These are phyloP conservation scores for Fregetta grallaria DNA, from an alignment of 2,113 vertebrate genomes.

Conservation along the genomic window DNA sequence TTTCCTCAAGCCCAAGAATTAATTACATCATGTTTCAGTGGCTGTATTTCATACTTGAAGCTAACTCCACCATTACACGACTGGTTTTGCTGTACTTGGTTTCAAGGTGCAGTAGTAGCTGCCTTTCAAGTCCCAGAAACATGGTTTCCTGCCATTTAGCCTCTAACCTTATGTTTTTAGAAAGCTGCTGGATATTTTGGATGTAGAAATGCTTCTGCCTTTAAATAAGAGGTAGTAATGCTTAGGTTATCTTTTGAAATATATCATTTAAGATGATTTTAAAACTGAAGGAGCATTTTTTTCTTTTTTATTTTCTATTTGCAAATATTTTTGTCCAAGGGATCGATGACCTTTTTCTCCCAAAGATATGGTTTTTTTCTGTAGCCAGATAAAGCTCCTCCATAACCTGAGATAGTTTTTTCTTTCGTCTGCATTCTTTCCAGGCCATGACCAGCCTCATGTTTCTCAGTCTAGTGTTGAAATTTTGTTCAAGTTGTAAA, in stretches of 20 bases:
- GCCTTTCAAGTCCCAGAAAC: not conserved
- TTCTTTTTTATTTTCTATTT: not conserved
- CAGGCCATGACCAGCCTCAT: not conserved
- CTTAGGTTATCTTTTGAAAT: not conserved
- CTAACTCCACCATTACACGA: not conserved
- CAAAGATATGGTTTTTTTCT: not conserved
- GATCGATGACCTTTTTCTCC: not conserved
- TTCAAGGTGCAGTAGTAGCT: not conserved
- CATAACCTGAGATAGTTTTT: not conserved
- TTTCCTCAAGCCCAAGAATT: constrained; percentile 36
- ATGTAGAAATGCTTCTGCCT: not conserved
- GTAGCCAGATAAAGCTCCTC: not conserved
- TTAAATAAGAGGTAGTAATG: not conserved
- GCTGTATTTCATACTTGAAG: not conserved
- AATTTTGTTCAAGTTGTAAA: constrained; percentile 30
- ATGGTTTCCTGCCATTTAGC: not conserved
- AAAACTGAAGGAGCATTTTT: not conserved
- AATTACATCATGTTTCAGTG: constrained; percentile 27
- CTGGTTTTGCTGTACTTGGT: not conserved
- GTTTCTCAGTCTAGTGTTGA: constrained; percentile 25
- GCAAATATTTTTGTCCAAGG: not conserved
- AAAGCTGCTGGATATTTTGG: not conserved
- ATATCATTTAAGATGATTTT: not conserved
- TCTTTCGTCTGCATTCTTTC: constrained; percentile 3
- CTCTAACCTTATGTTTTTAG: not conserved